Evolutionary conservation across 2,797 vertebrate species (phyloP).

Genomic region (Allobates femoralis): DNA sequence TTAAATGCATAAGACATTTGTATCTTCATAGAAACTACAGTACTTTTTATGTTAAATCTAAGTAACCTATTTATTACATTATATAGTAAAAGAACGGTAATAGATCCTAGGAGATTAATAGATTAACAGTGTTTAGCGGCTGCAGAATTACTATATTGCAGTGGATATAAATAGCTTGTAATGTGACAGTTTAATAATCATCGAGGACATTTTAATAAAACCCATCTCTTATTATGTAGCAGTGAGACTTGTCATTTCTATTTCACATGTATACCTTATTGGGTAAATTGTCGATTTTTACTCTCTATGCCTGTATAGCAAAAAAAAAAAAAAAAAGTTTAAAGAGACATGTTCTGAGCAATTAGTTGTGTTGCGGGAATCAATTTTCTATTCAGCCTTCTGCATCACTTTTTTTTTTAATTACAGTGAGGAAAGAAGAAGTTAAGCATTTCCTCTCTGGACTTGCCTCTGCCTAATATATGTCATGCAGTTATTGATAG

Average conservation of each 20-base stretch:
- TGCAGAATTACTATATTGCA: conserved; percentile 9
- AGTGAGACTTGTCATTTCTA: background rate
- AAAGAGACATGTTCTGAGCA: background rate
- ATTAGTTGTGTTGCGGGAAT: background rate
- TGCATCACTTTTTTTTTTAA: background rate
- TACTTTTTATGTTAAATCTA: background rate
- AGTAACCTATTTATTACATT: background rate
- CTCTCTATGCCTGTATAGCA: background rate
- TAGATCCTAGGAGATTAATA: background rate
- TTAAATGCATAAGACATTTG: background rate
- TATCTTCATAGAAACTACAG: background rate
- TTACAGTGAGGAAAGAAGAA: background rate
- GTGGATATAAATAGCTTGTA: conserved; percentile 7
- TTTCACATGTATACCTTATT: background rate
- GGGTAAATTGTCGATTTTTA: background rate
- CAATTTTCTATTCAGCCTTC: background rate
- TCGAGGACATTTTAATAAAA: background rate
- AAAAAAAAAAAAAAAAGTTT: no score
- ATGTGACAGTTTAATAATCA: background rate
- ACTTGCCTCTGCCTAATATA: no score
- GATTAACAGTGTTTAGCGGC: background rate
- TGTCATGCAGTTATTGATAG: no score
- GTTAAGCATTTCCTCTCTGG: background rate
- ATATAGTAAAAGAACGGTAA: background rate
- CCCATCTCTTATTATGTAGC: background rate